Conservation (phyloP, 2,888 invertebrate species). For the Entomobrya multifasciata region DNA sequence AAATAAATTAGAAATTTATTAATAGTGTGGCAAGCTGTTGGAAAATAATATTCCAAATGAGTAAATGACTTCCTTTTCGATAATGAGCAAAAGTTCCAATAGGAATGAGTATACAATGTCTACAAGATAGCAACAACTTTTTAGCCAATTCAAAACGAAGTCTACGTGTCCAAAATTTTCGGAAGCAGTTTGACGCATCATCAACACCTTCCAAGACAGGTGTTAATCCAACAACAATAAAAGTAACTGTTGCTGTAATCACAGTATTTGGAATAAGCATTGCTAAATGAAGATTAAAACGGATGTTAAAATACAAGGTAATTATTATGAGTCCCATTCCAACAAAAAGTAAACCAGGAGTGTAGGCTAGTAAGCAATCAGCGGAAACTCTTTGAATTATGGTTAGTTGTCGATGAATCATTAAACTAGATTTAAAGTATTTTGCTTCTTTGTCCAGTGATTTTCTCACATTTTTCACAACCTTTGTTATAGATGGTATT, state of each 20-base stretch:
- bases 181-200: neutral
- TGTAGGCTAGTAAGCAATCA: neutral
- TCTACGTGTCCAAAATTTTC: neutral
- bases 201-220: neutral
- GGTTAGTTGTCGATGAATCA: constrained; percentile 26
- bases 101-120: neutral
- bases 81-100: neutral
- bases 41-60: constrained; percentile 1
- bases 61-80: neutral
- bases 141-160: neutral
- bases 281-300: neutral
- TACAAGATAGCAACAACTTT: constrained; percentile 3
- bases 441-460: neutral
- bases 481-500: neutral
- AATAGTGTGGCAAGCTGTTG: neutral
- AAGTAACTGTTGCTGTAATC: neutral
- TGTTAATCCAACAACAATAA: neutral
- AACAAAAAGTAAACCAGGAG: neutral
- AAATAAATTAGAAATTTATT: neutral
- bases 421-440: neutral
- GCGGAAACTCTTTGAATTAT: neutral
- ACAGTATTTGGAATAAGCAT: neutral
- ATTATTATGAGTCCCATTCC: neutral
- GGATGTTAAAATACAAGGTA: neutral
- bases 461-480: neutral